Evolutionary conservation across 2,888 invertebrate species (phyloP).

Genomic region (Glyphotaelius pellucidus): DNA sequence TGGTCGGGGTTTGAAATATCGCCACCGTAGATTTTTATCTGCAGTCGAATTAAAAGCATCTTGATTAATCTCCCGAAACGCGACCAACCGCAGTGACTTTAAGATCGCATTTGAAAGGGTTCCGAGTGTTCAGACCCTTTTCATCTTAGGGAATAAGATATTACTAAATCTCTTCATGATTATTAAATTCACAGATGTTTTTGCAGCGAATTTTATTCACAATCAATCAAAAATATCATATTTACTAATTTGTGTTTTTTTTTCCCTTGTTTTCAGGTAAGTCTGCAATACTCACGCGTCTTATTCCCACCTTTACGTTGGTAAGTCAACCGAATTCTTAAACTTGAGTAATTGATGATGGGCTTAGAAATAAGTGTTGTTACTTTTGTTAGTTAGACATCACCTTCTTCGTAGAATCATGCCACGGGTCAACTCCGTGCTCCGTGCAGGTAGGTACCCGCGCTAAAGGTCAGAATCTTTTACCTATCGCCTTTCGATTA

Average conservation of each 20-base stretch:
- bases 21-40: slow-evolving; percentile 51
- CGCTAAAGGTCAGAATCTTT: slow-evolving; percentile 53
- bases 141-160: slow-evolving; percentile 22
- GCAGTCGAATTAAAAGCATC: slow-evolving; percentile 53
- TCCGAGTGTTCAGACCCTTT: slow-evolving; percentile 16
- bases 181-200: background rate
- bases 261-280: slow-evolving; percentile 46
- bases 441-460: slow-evolving; percentile 37
- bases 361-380: background rate
- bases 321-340: background rate
- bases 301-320: background rate
- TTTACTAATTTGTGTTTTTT: background rate
- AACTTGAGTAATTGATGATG: background rate
- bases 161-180: background rate
- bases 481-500: slow-evolving; percentile 51
- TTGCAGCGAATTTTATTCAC: background rate
- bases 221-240: background rate
- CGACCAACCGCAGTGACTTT: slow-evolving; percentile 52
- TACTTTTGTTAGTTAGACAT: background rate
- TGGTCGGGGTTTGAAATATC: slow-evolving; percentile 42
- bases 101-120: background rate
- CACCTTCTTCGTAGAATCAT: background rate
- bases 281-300: background rate
- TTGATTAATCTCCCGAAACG: slow-evolving; percentile 44
- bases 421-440: slow-evolving; percentile 37